Conservation (phyloP, 2,797 vertebrate species). For the Brachyalestes nurse region DNA sequence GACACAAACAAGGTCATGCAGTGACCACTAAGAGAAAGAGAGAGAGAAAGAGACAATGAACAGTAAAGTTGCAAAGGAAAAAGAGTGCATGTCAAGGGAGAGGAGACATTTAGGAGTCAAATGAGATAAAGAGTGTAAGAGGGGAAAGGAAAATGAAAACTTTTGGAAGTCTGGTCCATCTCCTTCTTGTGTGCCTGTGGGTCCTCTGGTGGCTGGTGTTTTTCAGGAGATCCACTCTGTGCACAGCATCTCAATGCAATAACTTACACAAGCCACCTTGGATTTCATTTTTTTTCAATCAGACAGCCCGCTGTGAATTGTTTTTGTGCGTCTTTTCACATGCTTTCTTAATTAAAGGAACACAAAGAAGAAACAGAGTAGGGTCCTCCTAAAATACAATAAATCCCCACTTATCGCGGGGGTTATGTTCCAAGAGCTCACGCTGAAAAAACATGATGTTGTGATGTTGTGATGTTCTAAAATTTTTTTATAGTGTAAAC, state of each 20-base stretch:
- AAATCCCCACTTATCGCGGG: too few species aligned
- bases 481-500: too few species aligned
- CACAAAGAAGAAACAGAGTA: not conserved
- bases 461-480: too few species aligned
- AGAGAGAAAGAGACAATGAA: conserved; percentile 6
- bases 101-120: conserved; percentile 15
- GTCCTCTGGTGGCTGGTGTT: conserved; percentile 7
- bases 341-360: conserved; percentile 3
- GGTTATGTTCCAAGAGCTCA: too few species aligned
- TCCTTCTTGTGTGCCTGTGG: conserved; percentile 15
- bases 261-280: not conserved
- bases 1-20: conserved; percentile 78
- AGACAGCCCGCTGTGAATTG: not conserved
- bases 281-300: not conserved
- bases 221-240: conserved; percentile 23
- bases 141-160: not conserved
- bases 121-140: conserved; percentile 10
- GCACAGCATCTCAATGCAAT: conserved; percentile 30
- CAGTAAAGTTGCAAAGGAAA: not conserved
- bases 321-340: not conserved
- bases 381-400: too few species aligned
- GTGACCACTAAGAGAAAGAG: conserved; percentile 64
- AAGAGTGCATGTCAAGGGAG: conserved; percentile 4
- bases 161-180: not conserved
- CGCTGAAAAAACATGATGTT: too few species aligned